Base-by-base conservation (phyloP, 2,888 invertebrate species). In the Eudemis profundana region DNA sequence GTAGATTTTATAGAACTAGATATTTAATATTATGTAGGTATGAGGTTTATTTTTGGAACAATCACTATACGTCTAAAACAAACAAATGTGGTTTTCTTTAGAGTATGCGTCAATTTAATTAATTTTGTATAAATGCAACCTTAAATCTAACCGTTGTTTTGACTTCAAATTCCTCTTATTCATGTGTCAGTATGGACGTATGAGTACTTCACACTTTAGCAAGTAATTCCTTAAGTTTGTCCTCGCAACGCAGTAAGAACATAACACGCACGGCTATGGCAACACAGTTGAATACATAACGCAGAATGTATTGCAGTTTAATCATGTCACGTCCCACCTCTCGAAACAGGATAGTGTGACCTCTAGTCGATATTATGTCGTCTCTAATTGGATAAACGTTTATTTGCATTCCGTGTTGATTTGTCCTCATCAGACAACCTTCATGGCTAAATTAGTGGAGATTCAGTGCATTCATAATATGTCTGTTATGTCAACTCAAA, bases 281-380 rank as follows among this genome's bases (percentile, higher is more conserved):
- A 56, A 67, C 67, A 50, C 33, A 8, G 40, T 59, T 29, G 67
- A 50, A 67, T 67, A 61, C 54, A 61, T 54, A 61, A 51, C 38
- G 57, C 27, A 42, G 17, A 14, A 3, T n/a, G 15, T 7, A 27
- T 29, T 29, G 4, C 15, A 8, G 12, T 42, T 27, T 44, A 79
- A 78, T 75, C 61, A 75, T 82, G 84, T 76, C 83, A 84, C 33
- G 84, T 83, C 62, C 74, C 51, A 61, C 68, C 67, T 67, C 70
- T 71, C 71, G 61, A 61, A 27, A 62, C 68, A 54, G 64, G 56
- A 54, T 67, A 46, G 21, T 36, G 42, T 66, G 66, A 65, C 70
- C 68, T 73, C 70, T 69, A 68, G 56, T 61, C 47, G 47, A 67
- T 65, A 71, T 73, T 68, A 70, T 68, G 71, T 70, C 57, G 65